A percentile compares a stretch with the other conserved stretches of the same genome.
Conservation (phyloP, 2,888 invertebrate genomes). For the Tuberolachnus salignus region DNA sequence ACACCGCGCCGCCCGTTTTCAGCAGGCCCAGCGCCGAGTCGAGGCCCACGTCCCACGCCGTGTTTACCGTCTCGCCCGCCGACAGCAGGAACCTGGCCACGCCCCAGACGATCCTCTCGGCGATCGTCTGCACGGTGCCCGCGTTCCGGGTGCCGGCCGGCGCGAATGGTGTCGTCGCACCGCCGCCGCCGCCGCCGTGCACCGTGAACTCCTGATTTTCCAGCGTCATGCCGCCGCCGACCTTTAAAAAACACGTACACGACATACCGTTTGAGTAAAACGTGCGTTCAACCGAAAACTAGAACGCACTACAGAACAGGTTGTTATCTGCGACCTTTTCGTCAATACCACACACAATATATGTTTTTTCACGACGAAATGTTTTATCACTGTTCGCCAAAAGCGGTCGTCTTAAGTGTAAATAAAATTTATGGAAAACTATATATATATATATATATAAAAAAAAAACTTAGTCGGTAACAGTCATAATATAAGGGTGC, state of each 20-base stretch:
- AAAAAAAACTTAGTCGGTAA: too few species aligned
- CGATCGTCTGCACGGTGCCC: not conserved
- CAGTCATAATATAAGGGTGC: too few species aligned
- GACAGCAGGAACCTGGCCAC: slow-evolving; percentile 4
- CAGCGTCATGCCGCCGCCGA: not conserved
- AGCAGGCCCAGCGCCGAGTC: not conserved
- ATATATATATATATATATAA: too few species aligned
- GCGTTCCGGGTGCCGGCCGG: not conserved
- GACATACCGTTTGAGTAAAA: not conserved
- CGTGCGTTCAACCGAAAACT: too few species aligned
- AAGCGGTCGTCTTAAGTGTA: too few species aligned
- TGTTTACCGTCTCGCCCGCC: slow-evolving; percentile 25
- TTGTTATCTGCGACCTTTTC: too few species aligned
- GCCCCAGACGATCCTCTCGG: not conserved
- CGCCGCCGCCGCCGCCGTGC: too few species aligned
- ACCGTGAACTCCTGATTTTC: not conserved
- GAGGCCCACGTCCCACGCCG: slow-evolving; percentile 24
- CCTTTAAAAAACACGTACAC: slow-evolving; percentile 12
- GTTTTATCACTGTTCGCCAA: too few species aligned
- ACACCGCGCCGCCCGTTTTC: slow-evolving; percentile 10
- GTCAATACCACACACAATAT: too few species aligned
- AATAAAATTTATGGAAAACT: too few species aligned
- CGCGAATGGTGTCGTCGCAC: not conserved
- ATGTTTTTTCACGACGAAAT: too few species aligned
- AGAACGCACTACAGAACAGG: too few species aligned